Conservation (phyloP, 2,113 vertebrate species). For the Bucco capensis region DNA sequence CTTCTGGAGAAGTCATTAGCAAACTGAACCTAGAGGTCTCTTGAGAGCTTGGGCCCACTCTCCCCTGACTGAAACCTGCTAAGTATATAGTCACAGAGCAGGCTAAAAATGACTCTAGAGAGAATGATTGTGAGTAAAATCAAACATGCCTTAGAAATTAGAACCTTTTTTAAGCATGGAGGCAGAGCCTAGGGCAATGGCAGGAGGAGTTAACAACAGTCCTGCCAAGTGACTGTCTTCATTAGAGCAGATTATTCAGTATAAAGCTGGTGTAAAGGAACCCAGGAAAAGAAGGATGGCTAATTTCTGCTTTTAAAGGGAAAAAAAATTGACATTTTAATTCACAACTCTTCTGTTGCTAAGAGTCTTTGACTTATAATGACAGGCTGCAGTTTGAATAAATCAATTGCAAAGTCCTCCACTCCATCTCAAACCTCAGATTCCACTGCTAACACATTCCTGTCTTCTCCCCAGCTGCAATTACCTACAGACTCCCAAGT, state of each 20-base stretch:
- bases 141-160: background rate
- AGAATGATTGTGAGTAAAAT: background rate
- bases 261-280: background rate
- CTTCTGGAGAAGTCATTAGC: background rate
- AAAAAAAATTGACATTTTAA: background rate
- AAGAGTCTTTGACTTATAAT: conserved; percentile 35
- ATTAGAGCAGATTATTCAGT: background rate
- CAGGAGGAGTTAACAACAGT: background rate
- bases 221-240: background rate
- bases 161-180: background rate
- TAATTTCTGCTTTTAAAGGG: background rate
- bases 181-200: background rate
- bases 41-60: background rate
- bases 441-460: conserved; percentile 1
- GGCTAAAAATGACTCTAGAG: background rate
- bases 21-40: background rate
- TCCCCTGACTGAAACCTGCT: background rate
- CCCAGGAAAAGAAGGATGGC: background rate
- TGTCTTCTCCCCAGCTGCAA: background rate
- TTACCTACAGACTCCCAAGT: background rate
- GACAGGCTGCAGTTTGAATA: background rate
- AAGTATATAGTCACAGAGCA: background rate
- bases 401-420: background rate
- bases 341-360: background rate
- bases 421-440: background rate